Base-by-base conservation (phyloP, 2,888 invertebrate genomes). In the Polymixis lichenea region DNA sequence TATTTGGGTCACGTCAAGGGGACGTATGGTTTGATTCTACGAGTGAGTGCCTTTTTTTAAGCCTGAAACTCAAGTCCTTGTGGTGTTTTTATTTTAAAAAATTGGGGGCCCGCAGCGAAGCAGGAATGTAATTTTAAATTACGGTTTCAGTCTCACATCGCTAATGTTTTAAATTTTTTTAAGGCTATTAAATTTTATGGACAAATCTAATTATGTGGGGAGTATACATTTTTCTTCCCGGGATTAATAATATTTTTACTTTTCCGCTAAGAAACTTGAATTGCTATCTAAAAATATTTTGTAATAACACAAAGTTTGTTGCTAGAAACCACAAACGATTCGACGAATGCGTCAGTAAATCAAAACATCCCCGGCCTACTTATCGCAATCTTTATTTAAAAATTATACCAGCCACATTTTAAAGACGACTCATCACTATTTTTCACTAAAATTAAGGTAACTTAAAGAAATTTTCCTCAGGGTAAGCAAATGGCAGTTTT, bases 401-500 rank as follows among this genome's bases (percentile, higher is more conserved):
- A 88, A 89, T 83, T 89, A 91, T 90, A 74, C 84, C 67, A 83
- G 84, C 82, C 77, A 80, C 79, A 84, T 88, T 86, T 84, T 85
- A 86, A 89, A 88, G 83, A 80, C 86, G 82, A 83, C 91, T 92
- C 89, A 90, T 91, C 89, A 92, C 90, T 86, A 92, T 91, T 90
- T 89, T 89, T 89, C 88, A 86, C 84, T 86, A 84, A 82, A 92
- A 94, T 93, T 92, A 91, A 91, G 90, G 92, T 89, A 89, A 90
- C 86, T 89, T 82, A 82, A 88, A 90, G 87, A 91, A 93, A 92
- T 91, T 90, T 89, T 87, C 90, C 90, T 86, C 89, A 87, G 77
- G 77, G 90, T 90, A 92, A 89, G 91, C 91, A 91, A 91, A 91
- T 89, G 91, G 89, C 93, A 71, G 78, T 92, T 91, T 91, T 91